Conservation (phyloP, 2,888 invertebrate genomes). For the Sinelater perroti region DNA sequence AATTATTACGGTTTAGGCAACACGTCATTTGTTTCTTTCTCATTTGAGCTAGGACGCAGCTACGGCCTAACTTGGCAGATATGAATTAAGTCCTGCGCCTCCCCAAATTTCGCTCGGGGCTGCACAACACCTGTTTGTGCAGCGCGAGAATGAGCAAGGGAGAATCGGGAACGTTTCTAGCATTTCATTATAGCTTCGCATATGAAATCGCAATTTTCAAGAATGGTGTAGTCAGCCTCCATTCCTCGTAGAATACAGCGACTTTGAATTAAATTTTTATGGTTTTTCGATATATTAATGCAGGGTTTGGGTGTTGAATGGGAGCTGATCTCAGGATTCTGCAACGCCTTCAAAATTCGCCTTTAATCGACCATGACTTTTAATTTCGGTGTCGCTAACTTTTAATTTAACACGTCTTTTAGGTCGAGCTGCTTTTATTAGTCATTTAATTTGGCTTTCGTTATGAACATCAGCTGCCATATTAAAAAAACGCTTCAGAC, state of each 20-base stretch:
- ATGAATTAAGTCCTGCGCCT: constrained; percentile 6
- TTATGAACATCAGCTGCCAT: constrained; percentile 14
- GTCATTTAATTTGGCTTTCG: constrained; percentile 5
- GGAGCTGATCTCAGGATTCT: constrained; percentile 10
- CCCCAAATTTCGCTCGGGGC: not conserved
- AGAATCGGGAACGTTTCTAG: not conserved
- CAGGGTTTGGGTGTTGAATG: not conserved
- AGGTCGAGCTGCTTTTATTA: no score
- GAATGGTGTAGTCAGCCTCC: not conserved
- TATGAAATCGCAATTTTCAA: not conserved
- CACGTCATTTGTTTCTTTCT: constrained; percentile 39
- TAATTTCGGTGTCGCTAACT: constrained; percentile 8
- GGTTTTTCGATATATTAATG: constrained; percentile 4
- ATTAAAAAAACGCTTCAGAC: constrained; percentile 5
- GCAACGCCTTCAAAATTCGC: constrained; percentile 3
- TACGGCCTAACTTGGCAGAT: constrained; percentile 8
- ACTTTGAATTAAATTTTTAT: constrained; percentile 11
- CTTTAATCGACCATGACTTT: constrained; percentile 4
- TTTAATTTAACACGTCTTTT: constrained; percentile 14
- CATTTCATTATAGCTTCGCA: not conserved
- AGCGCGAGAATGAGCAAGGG: not conserved
- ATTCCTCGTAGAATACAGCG: not conserved
- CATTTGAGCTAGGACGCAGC: constrained; percentile 5
- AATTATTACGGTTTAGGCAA: constrained; percentile 41
- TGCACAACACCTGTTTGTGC: not conserved